phyloP scores from a whole-genome alignment of 1,140 invertebrate genomes.

The Leptopilina boulardi region DNA sequence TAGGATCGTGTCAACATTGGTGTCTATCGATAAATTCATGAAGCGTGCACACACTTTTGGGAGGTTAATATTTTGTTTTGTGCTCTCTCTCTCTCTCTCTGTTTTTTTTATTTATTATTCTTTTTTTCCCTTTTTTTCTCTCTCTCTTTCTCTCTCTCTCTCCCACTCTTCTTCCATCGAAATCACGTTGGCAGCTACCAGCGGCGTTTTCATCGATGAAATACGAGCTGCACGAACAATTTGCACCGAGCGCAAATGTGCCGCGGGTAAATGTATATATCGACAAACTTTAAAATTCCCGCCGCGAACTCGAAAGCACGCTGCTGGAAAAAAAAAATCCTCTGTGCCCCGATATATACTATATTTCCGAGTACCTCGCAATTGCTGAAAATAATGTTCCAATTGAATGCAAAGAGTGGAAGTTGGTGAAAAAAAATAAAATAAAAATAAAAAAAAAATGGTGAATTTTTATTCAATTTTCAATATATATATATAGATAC shows the following conservation, averaged over 20 bases:
- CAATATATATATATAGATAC: not conserved
- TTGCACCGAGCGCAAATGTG: conserved; percentile 31
- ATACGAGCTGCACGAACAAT: conserved; percentile 25
- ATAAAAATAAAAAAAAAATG: no score
- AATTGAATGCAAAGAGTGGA: conserved; percentile 3
- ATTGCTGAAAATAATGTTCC: conserved; percentile 13
- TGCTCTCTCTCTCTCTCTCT: not conserved
- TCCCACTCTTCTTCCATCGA: not conserved
- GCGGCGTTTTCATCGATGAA: conserved; percentile 19
- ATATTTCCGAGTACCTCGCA: conserved; percentile 2
- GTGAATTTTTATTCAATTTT: conserved; percentile 13
- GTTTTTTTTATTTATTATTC: not conserved
- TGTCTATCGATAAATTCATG: conserved; percentile 6
- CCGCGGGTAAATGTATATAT: conserved; percentile 30
- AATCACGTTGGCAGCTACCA: conserved; percentile 29
- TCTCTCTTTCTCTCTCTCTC: not conserved
- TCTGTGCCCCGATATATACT: not conserved
- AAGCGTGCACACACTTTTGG: conserved; percentile 1
- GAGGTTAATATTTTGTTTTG: conserved; percentile 32
- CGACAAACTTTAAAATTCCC: conserved; percentile 29
- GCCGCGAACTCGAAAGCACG: conserved; percentile 13
- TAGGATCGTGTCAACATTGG: conserved; percentile 6
- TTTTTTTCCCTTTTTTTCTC: not conserved
- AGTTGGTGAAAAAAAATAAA: not conserved
- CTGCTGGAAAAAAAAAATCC: not conserved